phyloP scores from a whole-genome alignment of 2,888 invertebrate genomes.

The Tetragonula carbonaria region DNA sequence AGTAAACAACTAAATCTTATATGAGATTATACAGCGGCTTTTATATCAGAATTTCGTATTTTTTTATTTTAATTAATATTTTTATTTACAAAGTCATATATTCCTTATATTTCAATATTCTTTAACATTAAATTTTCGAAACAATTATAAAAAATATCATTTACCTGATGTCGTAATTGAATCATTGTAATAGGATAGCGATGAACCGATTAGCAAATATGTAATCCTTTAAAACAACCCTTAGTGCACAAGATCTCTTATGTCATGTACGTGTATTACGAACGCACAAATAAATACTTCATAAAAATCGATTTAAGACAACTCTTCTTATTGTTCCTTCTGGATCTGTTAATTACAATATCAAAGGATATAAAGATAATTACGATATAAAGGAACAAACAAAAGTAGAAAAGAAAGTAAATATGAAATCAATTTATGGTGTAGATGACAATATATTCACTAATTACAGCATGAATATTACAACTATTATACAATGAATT shows the following conservation, averaged over 20 bases:
- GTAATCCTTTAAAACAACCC: slow-evolving; percentile 26
- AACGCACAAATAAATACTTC: neutral
- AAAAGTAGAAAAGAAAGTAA: neutral
- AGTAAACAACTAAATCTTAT: slow-evolving; percentile 19
- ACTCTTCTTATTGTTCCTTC: neutral
- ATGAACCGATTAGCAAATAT: slow-evolving; percentile 21
- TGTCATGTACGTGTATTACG: slow-evolving; percentile 1
- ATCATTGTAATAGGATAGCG: slow-evolving; percentile 70
- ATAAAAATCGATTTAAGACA: neutral
- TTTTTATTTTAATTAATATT: neutral
- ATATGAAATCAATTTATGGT: neutral
- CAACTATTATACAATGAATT: slow-evolving; percentile 18
- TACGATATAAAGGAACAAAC: neutral
- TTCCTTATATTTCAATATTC: neutral
- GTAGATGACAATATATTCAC: slow-evolving; percentile 30
- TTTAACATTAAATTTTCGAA: neutral
- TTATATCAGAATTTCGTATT: neutral
- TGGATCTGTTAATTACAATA: no score
- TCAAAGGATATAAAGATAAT: no score
- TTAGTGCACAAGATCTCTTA: slow-evolving; percentile 41
- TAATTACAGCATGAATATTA: neutral
- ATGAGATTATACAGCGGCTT: neutral
- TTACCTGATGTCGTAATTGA: slow-evolving; percentile 77
- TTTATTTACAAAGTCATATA: neutral
- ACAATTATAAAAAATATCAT: slow-evolving; percentile 14